Evolutionary conservation across 2,888 invertebrate genomes (phyloP), one percentile per base, ranked within the genome.

Genomic region (Cataglyphis livida): DNA sequence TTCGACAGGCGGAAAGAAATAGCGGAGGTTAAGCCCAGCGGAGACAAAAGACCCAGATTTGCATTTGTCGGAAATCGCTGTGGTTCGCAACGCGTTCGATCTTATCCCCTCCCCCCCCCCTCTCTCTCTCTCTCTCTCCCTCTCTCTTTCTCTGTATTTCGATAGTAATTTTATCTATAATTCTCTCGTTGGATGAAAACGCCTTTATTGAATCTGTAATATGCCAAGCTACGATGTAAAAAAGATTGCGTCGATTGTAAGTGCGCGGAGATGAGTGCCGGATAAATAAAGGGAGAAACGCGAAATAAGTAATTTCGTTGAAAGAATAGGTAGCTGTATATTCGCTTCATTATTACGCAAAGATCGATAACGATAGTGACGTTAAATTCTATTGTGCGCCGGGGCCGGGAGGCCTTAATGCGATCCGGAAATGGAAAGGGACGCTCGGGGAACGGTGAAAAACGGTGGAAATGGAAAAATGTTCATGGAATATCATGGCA

Each of bases 381-480:
- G 85, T 89, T 89, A 86, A 88, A 89, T 87, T 89, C 88, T 85
- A 88, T 85, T 89, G 90, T 91, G 86, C 89, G 68, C 59, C 66
- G 82, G 76, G 54, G 25, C 82, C 61, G 61, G 82, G 82, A 65
- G 84, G 84, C 82, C 82, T 88, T 89, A 89, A 89, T 87, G 88
- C 88, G 87, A 85, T 82, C 84, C 88, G 89, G 88, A 87, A 89
- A 89, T 86, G 87, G 79, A 79, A 83, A 82, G 86, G 74, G 61
- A 71, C 21, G 21, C 18, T 1, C 6, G 64, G 79, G 18, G 57
- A 57, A 51, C 15, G 21, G 54, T 82, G 64, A 62, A 65, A 74
- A 41, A 68, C 71, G 81, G 81, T 73, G 83, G 82, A 86, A 87
- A 86, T 87, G 89, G 85, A 86, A 87, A 89, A 89, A 89, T 89